phyloP scores from a whole-genome alignment of 2,888 invertebrate genomes.

The Spodoptera picta region DNA sequence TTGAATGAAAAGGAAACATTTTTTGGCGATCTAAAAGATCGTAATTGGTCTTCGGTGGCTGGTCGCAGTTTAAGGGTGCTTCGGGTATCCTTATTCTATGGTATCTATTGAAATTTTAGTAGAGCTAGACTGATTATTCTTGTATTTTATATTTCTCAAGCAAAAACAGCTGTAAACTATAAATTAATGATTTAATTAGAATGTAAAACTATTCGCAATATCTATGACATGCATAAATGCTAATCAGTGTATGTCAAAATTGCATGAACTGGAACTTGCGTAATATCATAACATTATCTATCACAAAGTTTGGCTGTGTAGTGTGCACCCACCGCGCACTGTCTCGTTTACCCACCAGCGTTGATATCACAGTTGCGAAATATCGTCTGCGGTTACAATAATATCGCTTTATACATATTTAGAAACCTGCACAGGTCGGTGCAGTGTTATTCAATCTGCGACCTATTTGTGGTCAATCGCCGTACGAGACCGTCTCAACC shows the following conservation, averaged over 20 bases:
- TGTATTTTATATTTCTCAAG: too few relatives aligned
- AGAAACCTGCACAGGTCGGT: conserved; percentile 82
- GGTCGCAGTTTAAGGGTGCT: too few relatives aligned
- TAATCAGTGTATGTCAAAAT: conserved; percentile 32
- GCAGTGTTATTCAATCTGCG: conserved; percentile 84
- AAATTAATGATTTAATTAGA: conserved; percentile 3
- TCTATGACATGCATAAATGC: conserved; percentile 6
- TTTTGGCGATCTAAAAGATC: too few relatives aligned
- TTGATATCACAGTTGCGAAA: conserved; percentile 73
- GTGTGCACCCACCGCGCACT: conserved; percentile 47
- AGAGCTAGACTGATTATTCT: too few relatives aligned
- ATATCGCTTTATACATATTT: conserved; percentile 83
- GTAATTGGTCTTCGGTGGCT: too few relatives aligned
- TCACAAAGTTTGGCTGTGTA: conserved; percentile 51
- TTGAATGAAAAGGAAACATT: too few relatives aligned
- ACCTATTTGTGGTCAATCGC: conserved; percentile 85
- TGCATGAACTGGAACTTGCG: conserved; percentile 34
- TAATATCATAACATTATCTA: conserved; percentile 37
- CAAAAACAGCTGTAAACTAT: too few relatives aligned
- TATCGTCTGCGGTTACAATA: conserved; percentile 79
- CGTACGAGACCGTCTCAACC: conserved; percentile 67
- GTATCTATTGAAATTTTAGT: too few relatives aligned
- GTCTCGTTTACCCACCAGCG: conserved; percentile 46
- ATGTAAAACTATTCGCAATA: conserved; percentile 7
- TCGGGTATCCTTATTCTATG: too few relatives aligned